Evolutionary conservation across 2,888 invertebrate genomes (phyloP), one percentile per base, ranked within the genome.

Genomic region (Leptopterna dolabrata): DNA sequence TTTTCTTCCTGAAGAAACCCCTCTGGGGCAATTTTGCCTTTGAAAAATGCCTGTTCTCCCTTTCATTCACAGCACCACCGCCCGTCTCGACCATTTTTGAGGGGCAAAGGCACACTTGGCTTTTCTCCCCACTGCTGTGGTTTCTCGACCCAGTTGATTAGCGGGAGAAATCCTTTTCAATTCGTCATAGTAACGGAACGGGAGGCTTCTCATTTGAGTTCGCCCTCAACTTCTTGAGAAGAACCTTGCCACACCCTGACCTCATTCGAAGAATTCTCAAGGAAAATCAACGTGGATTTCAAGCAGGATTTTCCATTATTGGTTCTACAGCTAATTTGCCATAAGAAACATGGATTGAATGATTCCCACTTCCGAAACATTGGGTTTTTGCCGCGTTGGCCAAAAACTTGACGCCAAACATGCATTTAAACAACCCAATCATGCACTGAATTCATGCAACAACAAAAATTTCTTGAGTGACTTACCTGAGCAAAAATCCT

Each of bases 51-150:
- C 76, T n/a, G 24, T 76, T 43, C 76, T 7, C 7, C 36, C 7
- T 36, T 36, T 4, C 36, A 36, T 36, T 36, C 36, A 36, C 2
- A 36, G 36, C 36, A 36, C 36, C 36, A 7, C 36, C 36, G 36
- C 36, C 36, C 2, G 4, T 36, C 36, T 16, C 19, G 3, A 55
- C 19, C 55, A 2, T 3, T 24, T 27, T 71, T 3, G 7, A 27
- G 71, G 24, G 29, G 71, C 14, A 71, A 71, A 71, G 27, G 71
- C 71, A 71, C 80, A 80, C 80, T 80, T 80, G 80, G 45, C 80
- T 80, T 80, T 55, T 36, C 47, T 24, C 80, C 13, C 47, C 80
- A n/a, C n/a, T n/a, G n/a, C n/a, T n/a, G n/a, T n/a, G n/a, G n/a
- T n/a, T 36, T 36, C 36, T 7, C 36, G 36, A 4, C 36, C 7